phyloP scores from a whole-genome alignment of 2,797 vertebrate genomes.

The Sebastiscus albofasciatus region DNA sequence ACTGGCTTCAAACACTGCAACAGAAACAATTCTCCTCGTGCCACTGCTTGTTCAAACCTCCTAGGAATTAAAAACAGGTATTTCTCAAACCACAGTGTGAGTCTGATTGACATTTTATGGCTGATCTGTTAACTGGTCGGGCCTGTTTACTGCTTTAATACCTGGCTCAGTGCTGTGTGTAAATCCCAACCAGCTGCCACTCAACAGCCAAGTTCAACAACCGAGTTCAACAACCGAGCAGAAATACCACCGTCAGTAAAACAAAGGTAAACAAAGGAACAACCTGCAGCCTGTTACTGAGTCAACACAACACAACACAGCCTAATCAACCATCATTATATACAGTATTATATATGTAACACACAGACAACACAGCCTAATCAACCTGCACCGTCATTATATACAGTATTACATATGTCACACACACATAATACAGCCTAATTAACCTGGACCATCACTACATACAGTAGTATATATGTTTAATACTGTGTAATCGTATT shows the following conservation, averaged over 20 bases:
- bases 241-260: neutral
- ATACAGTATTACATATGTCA: neutral
- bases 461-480: neutral
- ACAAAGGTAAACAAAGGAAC: constrained; percentile 9
- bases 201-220: neutral
- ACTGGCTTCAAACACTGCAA: neutral
- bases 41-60: neutral
- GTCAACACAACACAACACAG: neutral
- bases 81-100: neutral
- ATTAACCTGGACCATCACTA: neutral
- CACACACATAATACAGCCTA: too few relatives aligned
- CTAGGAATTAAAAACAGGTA: neutral
- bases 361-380: too few relatives aligned
- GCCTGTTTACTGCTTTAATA: constrained; percentile 27
- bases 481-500: neutral
- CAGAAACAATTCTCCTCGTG: neutral
- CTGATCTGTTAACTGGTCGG: neutral
- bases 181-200: neutral
- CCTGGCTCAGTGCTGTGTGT: neutral
- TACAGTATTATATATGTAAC: too few relatives aligned
- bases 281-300: neutral
- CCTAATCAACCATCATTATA: neutral
- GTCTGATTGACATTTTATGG: neutral
- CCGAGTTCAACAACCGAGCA: neutral
- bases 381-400: too few relatives aligned